phyloP scores from a whole-genome alignment of 2,888 invertebrate species.

The Mesorhabditis spiculigera region DNA sequence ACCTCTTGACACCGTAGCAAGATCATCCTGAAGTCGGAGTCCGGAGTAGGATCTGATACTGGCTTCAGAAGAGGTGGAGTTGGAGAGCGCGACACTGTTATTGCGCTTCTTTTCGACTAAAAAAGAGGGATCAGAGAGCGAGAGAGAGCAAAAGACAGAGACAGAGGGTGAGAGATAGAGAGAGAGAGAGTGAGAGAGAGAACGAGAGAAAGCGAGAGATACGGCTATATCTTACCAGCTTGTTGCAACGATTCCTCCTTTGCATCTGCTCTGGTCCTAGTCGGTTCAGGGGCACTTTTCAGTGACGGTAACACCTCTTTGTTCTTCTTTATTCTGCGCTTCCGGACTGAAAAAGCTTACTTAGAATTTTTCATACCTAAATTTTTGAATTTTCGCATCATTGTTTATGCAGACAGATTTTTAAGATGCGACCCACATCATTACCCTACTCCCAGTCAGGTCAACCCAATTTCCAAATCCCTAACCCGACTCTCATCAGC shows the following conservation, averaged over 20 bases:
- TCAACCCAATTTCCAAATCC: too few species aligned
- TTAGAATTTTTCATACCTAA: too few species aligned
- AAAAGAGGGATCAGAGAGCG: neutral
- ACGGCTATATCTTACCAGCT: neutral
- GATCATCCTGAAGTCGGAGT: neutral
- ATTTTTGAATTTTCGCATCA: too few species aligned
- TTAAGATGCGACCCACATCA: too few species aligned
- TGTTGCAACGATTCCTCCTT: neutral
- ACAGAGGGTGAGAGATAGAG: too few species aligned
- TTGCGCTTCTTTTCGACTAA: neutral
- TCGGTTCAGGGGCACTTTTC: neutral
- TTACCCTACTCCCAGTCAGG: too few species aligned
- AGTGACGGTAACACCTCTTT: constrained; percentile 4
- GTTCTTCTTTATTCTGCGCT: constrained; percentile 1
- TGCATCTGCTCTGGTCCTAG: too few species aligned
- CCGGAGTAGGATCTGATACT: neutral
- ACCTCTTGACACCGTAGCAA: neutral
- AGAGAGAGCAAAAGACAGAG: too few species aligned
- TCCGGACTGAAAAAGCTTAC: neutral
- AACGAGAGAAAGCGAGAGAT: too few species aligned
- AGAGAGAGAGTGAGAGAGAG: too few species aligned
- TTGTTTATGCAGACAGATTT: too few species aligned
- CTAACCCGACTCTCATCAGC: too few species aligned
- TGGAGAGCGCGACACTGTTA: neutral
- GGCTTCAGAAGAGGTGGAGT: constrained; percentile 3